Percentiles rank a stretch among this genome's conserved stretches.
These are phyloP conservation scores for Callyntrura guangdongensis DNA, from an alignment of 2,888 invertebrate species.

Conservation along the genomic window DNA sequence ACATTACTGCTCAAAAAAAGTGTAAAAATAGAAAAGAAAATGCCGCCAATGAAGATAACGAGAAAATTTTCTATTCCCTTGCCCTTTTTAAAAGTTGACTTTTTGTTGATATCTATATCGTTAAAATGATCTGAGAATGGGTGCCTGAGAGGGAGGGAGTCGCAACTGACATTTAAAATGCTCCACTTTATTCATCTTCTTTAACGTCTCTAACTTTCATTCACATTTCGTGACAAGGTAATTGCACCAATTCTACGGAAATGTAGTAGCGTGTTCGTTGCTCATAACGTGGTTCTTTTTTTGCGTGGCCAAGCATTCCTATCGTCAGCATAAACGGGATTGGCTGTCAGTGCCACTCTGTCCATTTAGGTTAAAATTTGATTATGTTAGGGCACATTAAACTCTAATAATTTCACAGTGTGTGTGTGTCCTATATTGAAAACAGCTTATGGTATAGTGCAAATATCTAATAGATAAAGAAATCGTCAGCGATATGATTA, in stretches of 20 bases:
- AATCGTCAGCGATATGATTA: too few relatives aligned
- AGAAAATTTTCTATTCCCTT: constrained; percentile 2
- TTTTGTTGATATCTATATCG: not conserved
- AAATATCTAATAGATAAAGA: too few relatives aligned
- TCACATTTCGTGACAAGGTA: constrained; percentile 70
- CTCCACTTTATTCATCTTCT: constrained; percentile 56
- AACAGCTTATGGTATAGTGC: too few relatives aligned
- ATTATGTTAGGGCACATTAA: too few relatives aligned
- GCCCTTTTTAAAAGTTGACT: constrained; percentile 26
- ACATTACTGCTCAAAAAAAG: not conserved
- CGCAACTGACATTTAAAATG: constrained; percentile 61
- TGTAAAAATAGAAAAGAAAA: not conserved
- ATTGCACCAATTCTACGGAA: constrained; percentile 66
- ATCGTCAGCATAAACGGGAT: not conserved
- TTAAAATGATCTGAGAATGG: constrained; percentile 39
- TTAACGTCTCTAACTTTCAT: constrained; percentile 24
- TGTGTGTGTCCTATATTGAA: too few relatives aligned
- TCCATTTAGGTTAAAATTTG: too few relatives aligned
- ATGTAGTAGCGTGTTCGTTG: constrained; percentile 56
- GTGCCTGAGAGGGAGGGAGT: not conserved
- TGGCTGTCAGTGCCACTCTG: not conserved
- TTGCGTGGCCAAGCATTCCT: not conserved
- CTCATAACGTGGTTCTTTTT: constrained; percentile 42
- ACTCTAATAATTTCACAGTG: too few relatives aligned
- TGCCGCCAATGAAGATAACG: not conserved